phyloP scores from a whole-genome alignment of 64 coral and sea anemone species.

The Montipora foliosa region DNA sequence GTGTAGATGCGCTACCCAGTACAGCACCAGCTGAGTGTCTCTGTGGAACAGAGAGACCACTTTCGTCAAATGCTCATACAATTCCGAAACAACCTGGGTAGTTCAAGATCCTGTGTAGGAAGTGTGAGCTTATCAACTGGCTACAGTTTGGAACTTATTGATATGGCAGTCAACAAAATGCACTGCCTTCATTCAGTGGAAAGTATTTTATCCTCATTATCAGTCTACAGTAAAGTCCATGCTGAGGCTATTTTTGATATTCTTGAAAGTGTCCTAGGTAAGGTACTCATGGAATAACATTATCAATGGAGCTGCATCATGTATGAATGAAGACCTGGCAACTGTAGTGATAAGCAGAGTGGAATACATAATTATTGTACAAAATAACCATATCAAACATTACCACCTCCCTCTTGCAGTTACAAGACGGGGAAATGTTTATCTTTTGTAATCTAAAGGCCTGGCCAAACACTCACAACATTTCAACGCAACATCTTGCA shows the following conservation, averaged over 20 bases:
- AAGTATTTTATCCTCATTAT: constrained; percentile 8
- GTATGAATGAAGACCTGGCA: too few relatives aligned
- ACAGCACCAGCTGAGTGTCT: not conserved
- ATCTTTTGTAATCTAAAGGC: too few relatives aligned
- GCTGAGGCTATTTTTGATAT: constrained; percentile 46
- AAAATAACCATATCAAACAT: too few relatives aligned
- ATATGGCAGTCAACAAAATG: constrained; percentile 36
- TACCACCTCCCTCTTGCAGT: too few relatives aligned
- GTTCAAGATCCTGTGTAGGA: constrained; percentile 43
- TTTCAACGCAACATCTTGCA: too few relatives aligned
- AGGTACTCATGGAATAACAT: not conserved
- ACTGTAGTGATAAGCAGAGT: too few relatives aligned
- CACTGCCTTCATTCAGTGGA: constrained; percentile 31
- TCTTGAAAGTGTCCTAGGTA: constrained; percentile 21
- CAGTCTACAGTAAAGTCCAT: constrained; percentile 59
- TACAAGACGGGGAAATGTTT: too few relatives aligned
- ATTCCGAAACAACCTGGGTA: not conserved
- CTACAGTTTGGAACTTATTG: constrained; percentile 55
- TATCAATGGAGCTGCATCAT: too few relatives aligned
- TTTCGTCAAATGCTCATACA: not conserved
- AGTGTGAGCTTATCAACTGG: constrained; percentile 55
- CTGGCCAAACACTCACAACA: too few relatives aligned
- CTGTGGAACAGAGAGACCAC: not conserved
- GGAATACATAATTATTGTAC: too few relatives aligned
- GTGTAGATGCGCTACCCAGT: not conserved